A percentile compares a stretch with the other conserved stretches of the same genome.
phyloP scores from a whole-genome alignment of 1,140 invertebrate genomes.

The Elymnias hypermnestra region DNA sequence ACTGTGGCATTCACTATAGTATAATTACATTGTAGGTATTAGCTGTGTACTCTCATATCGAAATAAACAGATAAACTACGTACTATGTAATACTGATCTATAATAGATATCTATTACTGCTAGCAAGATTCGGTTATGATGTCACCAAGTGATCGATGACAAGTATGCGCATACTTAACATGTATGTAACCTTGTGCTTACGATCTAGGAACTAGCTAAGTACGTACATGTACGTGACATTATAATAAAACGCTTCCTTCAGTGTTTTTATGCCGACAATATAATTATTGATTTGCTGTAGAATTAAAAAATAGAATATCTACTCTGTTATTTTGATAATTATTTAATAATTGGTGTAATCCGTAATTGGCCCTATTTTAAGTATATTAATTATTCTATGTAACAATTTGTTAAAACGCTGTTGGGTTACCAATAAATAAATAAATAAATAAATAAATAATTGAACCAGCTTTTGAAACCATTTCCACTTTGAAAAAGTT shows the following conservation, averaged over 20 bases:
- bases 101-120: neutral
- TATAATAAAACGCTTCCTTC: conserved; percentile 8
- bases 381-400: too few relatives aligned
- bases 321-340: too few relatives aligned
- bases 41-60: neutral
- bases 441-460: too few relatives aligned
- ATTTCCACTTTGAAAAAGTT: too few relatives aligned
- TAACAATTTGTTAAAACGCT: too few relatives aligned
- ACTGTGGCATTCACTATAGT: too few relatives aligned
- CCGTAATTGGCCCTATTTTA: too few relatives aligned
- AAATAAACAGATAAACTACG: conserved; percentile 1
- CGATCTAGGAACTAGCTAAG: conserved; percentile 30
- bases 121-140: conserved; percentile 28
- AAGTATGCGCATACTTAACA: conserved; percentile 31
- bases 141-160: conserved; percentile 36
- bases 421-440: too few relatives aligned
- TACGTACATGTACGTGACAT: conserved; percentile 15
- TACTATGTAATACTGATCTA: neutral
- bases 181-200: conserved; percentile 37
- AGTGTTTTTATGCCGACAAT: conserved; percentile 7
- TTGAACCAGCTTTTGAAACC: too few relatives aligned
- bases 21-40: too few relatives aligned
- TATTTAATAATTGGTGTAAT: too few relatives aligned
- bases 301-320: too few relatives aligned
- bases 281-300: neutral